Base-by-base conservation (phyloP, 2,113 vertebrate genomes). In the Cheilinus undulatus region DNA sequence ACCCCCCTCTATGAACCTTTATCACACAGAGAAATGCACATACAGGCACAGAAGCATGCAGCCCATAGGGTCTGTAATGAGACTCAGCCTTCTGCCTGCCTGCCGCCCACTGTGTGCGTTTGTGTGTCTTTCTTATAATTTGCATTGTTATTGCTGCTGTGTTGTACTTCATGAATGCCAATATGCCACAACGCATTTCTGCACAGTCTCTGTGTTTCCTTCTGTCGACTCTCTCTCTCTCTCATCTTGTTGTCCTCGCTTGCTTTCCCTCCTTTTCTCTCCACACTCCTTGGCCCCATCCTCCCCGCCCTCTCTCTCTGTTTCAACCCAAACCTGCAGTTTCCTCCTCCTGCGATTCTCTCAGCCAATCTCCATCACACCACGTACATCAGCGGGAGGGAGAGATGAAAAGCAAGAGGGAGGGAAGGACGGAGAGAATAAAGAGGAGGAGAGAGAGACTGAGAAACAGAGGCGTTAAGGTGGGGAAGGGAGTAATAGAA, bases 361-460 rank as follows among this genome's bases (percentile, higher is more conserved):
- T 75, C 54, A 85, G 74, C 73, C 83, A 76, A 79, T 88, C 81
- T 84, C 66, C 70, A 62, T 76, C 70, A 74, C 73, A 58, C 80
- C 72, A 64, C 38, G 56, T 40, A 42, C 27, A n/a, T 56, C 82
- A 78, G 79, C 22, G 11, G 70, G 78, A 59, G 65, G 43, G 12
- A 60, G 34, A 36, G 63, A 63, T 63, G 61, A 69, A 71, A 50
- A 67, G 56, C 19, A 1, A 11, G 20, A 48, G 36, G 66, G 46
- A 45, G 59, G 23, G 36, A 27, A 30, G 65, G 42, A 38, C 50
- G 23, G 28, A 27, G 2, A 0, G 19, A 63, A 75, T 62, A 56
- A 69, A 62, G 38, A 71, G 59, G 45, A 34, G 28, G 22, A 51
- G 59, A 74, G 73, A 62, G 23, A 17, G 51, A 64, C 17, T 6